Conservation (phyloP, 2,888 invertebrate species). For the Minunthozetes semirufus region DNA sequence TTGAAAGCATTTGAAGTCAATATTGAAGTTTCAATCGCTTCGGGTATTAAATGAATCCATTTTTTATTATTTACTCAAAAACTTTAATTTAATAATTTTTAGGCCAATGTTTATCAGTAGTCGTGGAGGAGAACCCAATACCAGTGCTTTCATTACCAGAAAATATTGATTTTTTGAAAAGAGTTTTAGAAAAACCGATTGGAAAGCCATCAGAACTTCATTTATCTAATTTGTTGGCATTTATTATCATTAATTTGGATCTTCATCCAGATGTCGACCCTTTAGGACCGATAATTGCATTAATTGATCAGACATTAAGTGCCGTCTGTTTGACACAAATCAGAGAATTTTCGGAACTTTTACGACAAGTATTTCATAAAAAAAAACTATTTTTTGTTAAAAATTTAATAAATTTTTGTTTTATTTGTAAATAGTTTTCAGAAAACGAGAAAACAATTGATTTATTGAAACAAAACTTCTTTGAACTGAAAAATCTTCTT, state of each 20-base stretch:
- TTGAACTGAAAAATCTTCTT: slow-evolving; percentile 1
- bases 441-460: neutral
- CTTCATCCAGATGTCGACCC: neutral
- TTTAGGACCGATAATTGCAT: neutral
- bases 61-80: neutral
- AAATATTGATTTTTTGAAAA: neutral
- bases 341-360: neutral
- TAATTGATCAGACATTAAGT: neutral
- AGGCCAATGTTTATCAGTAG: neutral
- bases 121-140: neutral
- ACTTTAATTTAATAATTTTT: neutral
- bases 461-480: neutral
- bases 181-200: neutral
- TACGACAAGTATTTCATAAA: neutral
- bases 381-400: neutral
- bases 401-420: neutral
- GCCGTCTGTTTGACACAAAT: neutral
- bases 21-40: neutral
- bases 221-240: neutral
- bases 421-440: neutral
- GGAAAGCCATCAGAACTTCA: neutral
- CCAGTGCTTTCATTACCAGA: neutral
- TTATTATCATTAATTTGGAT: neutral
- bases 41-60: neutral
- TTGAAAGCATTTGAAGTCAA: neutral